Evolutionary conservation across 1,140 invertebrate species (phyloP).

Genomic region (Sycophaga agraensis): DNA sequence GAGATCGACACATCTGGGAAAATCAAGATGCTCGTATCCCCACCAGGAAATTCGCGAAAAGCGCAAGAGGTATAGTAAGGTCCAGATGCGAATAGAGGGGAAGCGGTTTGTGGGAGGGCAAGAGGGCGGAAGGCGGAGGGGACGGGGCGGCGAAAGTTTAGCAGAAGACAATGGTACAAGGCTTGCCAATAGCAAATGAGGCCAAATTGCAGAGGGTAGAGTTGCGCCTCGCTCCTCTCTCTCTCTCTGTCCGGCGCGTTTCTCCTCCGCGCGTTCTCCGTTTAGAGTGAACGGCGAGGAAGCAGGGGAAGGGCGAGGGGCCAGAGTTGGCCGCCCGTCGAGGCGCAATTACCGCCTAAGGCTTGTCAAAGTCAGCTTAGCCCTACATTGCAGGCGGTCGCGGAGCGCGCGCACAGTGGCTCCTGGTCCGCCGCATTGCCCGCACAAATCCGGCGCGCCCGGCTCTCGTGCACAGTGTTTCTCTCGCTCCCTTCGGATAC

Average conservation of each 20-base stretch:
- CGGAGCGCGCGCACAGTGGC: constrained; percentile 27
- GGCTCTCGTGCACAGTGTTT: no score
- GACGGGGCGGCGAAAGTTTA: neutral
- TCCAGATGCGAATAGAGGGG: no score
- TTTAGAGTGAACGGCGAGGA: neutral
- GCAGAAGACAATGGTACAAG: constrained; percentile 10
- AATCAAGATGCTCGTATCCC: no score
- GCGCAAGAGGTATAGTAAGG: no score
- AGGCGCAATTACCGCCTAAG: constrained; percentile 34
- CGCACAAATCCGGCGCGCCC: neutral
- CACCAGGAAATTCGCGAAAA: no score
- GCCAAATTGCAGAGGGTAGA: constrained; percentile 9
- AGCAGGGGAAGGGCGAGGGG: neutral
- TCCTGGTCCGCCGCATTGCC: constrained; percentile 3
- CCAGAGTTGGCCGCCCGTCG: neutral
- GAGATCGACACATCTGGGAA: no score
- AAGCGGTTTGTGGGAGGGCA: no score
- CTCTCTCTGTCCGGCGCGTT: no score
- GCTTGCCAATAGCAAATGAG: constrained; percentile 26
- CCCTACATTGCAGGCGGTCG: constrained; percentile 13
- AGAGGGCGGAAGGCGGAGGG: neutral
- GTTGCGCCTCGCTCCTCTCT: no score
- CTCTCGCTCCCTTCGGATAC: no score
- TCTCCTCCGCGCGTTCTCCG: neutral
- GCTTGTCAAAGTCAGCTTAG: constrained; percentile 53